Evolutionary conservation across 2,113 vertebrate species (phyloP), one percentile per base, ranked within the genome.

Genomic region (Hippocampus abdominalis): DNA sequence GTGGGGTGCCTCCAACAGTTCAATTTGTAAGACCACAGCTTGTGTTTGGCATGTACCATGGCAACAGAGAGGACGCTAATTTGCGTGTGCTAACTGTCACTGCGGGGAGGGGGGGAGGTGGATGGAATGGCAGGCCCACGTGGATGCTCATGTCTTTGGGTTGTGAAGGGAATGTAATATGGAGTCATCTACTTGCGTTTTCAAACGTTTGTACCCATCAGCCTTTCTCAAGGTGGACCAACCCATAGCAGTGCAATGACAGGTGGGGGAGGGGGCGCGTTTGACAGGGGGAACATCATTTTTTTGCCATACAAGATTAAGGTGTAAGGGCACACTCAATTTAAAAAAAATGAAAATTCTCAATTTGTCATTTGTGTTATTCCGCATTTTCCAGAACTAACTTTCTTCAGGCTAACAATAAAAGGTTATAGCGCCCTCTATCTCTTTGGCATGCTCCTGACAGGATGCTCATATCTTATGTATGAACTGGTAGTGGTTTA

Each of bases 1-100:
- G 46, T 5, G 16, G 53, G 53, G n/a, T 0, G 75, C 75, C 51
- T 74, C 74, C 77, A 49, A 79, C 77, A 53, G 82, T 79, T 84
- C 79, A 73, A 75, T 80, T 82, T 54, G 78, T 66, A 71, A 77
- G 81, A 82, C 85, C 76, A 71, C 49, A 3, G 68, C 76, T 75
- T 71, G 69, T 80, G 49, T 78, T 81, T 85, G 77, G 70, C 73
- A 80, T 69, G 72, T 53, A 29, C 80, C 81, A 73, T 77, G 81
- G 70, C 84, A 81, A 82, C 77, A 61, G 65, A 56, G 69, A 72
- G 36, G 40, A 73, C 70, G 78, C 66, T 59, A 78, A 80, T 82
- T 86, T 75, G 85, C 70, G 77, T 69, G 77, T 60, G 48, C 73
- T 54, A 81, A 80, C 75, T 78, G 76, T 78, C 73, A 51, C 78